Evolutionary conservation across 2,113 vertebrate genomes (phyloP).

Genomic region (Rynchops niger): DNA sequence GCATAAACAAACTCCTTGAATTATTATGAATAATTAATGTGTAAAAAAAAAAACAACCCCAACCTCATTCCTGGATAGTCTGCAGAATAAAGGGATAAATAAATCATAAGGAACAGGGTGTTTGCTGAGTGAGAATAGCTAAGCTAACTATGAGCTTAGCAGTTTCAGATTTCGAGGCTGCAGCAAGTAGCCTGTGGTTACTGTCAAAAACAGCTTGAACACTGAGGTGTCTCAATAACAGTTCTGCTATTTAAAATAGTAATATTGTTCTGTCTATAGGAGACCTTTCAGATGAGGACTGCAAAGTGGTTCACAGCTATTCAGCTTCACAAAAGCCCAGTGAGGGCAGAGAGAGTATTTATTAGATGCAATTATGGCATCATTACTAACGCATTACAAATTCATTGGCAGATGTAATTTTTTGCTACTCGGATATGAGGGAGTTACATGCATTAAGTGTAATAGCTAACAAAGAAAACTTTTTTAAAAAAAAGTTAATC

Average conservation of each 20-base stretch:
- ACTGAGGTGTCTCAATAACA: not conserved
- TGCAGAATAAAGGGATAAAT: not conserved
- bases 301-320: constrained; percentile 16
- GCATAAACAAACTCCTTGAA: not conserved
- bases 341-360: not conserved
- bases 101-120: constrained; percentile 32
- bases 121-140: constrained; percentile 11
- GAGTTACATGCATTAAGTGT: not conserved
- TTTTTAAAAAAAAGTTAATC: not conserved
- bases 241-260: constrained; percentile 27
- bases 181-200: not conserved
- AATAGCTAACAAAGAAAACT: not conserved
- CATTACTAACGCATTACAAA: constrained; percentile 8
- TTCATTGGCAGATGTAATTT: not conserved
- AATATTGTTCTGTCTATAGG: constrained; percentile 13
- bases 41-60: not conserved
- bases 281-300: constrained; percentile 23
- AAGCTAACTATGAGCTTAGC: not conserved
- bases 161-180: constrained; percentile 13
- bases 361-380: constrained; percentile 1
- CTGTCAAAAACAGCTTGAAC: constrained; percentile 34
- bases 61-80: not conserved
- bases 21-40: not conserved
- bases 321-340: constrained; percentile 31
- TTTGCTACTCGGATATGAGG: not conserved